These are phyloP conservation scores for Aromia moschata DNA, from an alignment of 2,888 invertebrate genomes.

Conservation along the genomic window DNA sequence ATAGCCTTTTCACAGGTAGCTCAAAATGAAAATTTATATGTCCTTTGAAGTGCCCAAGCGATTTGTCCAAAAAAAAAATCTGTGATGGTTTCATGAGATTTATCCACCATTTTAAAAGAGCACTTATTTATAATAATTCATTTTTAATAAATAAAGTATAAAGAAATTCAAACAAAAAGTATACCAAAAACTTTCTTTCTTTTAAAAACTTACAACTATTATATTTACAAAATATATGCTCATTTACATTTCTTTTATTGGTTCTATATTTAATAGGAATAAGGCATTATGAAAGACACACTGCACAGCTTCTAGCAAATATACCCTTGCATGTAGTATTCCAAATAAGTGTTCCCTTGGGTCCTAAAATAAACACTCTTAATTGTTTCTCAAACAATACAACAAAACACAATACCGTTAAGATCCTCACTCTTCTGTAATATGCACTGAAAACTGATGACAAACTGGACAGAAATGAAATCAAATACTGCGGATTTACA, in stretches of 20 bases:
- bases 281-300: conserved; percentile 72
- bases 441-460: conserved; percentile 77
- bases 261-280: conserved; percentile 72
- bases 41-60: too few species aligned
- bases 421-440: conserved; percentile 75
- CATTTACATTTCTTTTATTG: conserved; percentile 73
- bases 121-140: too few species aligned
- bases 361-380: conserved; percentile 76
- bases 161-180: too few species aligned
- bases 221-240: too few species aligned
- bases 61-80: too few species aligned
- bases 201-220: too few species aligned
- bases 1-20: too few species aligned
- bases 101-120: too few species aligned
- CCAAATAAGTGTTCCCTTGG: conserved; percentile 74
- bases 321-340: conserved; percentile 74
- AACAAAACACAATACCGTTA: conserved; percentile 68
- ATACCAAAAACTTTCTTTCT: too few species aligned
- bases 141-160: too few species aligned
- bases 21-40: too few species aligned
- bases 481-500: conserved; percentile 72
- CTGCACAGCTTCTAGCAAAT: conserved; percentile 72
- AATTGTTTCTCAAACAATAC: neutral
- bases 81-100: too few species aligned
- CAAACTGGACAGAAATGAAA: conserved; percentile 71